Evolutionary conservation across 1,140 invertebrate genomes (phyloP).

Genomic region (Papilio helenus): DNA sequence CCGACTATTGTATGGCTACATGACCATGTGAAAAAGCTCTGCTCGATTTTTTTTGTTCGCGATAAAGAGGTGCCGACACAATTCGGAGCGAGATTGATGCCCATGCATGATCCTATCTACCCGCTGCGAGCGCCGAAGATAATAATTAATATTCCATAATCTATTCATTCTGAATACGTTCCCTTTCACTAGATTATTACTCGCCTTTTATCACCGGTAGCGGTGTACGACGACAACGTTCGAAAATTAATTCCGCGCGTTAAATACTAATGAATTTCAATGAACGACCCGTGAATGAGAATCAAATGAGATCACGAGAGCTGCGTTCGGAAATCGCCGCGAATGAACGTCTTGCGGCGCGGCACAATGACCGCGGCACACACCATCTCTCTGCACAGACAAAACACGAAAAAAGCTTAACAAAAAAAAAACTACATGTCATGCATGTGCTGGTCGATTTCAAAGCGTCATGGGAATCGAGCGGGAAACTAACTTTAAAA

Average conservation of each 20-base stretch:
- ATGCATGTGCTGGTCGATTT: slow-evolving; percentile 81
- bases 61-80: slow-evolving; percentile 81
- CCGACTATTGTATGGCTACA: slow-evolving; percentile 65
- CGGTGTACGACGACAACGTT: slow-evolving; percentile 67
- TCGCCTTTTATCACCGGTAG: slow-evolving; percentile 60
- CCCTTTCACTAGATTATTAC: slow-evolving; percentile 66
- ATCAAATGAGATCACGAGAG: slow-evolving; percentile 73
- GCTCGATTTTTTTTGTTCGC: slow-evolving; percentile 72
- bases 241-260: slow-evolving; percentile 74
- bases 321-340: slow-evolving; percentile 52
- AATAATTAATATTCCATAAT: slow-evolving; percentile 80
- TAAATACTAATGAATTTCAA: slow-evolving; percentile 74
- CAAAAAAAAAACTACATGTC: slow-evolving; percentile 80
- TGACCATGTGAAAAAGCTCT: slow-evolving; percentile 73
- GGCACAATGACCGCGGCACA: slow-evolving; percentile 73
- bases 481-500: slow-evolving; percentile 75
- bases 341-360: slow-evolving; percentile 51
- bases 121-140: slow-evolving; percentile 64
- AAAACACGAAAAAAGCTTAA: slow-evolving; percentile 75
- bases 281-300: slow-evolving; percentile 72
- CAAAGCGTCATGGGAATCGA: slow-evolving; percentile 79
- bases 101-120: slow-evolving; percentile 67
- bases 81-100: slow-evolving; percentile 76
- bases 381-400: slow-evolving; percentile 73
- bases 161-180: slow-evolving; percentile 67